Percentiles rank a stretch among this genome's conserved stretches.
These are phyloP conservation scores for Virgularia gustaviana DNA, from an alignment of 92 coral and sea anemone species.

Conservation along the genomic window DNA sequence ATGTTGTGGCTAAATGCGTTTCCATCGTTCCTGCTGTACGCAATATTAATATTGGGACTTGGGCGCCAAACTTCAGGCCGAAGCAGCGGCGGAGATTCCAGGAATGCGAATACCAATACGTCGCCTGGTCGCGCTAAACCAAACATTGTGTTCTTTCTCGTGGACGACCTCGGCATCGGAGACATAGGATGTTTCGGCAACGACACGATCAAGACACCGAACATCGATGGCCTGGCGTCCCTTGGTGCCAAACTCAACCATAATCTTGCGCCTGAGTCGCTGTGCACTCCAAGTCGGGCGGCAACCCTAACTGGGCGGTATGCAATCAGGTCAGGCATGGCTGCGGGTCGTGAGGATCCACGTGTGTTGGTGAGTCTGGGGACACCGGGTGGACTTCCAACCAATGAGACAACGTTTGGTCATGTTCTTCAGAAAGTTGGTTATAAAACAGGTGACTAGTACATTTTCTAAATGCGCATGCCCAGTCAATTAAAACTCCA, in stretches of 20 bases:
- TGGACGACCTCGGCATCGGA: slow-evolving; percentile 80
- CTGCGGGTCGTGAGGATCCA: slow-evolving; percentile 13
- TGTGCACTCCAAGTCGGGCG: slow-evolving; percentile 89
- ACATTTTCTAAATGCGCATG: no score
- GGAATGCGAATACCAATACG: no score
- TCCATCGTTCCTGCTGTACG: no score
- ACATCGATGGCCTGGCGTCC: slow-evolving; percentile 75
- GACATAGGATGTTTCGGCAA: slow-evolving; percentile 86
- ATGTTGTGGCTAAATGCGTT: no score
- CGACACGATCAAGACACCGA: slow-evolving; percentile 71
- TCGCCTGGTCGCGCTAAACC: no score
- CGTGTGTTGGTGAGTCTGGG: slow-evolving; percentile 44
- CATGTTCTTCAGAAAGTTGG: slow-evolving; percentile 47
- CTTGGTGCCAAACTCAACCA: slow-evolving; percentile 69
- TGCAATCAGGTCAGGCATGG: slow-evolving; percentile 69
- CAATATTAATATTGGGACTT: no score
- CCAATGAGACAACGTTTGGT: slow-evolving; percentile 63
- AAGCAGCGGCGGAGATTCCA: no score
- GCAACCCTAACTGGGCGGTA: slow-evolving; percentile 76
- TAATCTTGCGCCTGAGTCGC: slow-evolving; percentile 65
- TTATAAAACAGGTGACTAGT: slow-evolving; percentile 68
- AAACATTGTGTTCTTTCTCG: slow-evolving; percentile 62
- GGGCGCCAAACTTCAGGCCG: no score
- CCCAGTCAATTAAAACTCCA: no score
- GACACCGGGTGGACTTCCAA: slow-evolving; percentile 64